phyloP scores from a whole-genome alignment of 2,888 invertebrate species.

The Platycheirus albimanus region DNA sequence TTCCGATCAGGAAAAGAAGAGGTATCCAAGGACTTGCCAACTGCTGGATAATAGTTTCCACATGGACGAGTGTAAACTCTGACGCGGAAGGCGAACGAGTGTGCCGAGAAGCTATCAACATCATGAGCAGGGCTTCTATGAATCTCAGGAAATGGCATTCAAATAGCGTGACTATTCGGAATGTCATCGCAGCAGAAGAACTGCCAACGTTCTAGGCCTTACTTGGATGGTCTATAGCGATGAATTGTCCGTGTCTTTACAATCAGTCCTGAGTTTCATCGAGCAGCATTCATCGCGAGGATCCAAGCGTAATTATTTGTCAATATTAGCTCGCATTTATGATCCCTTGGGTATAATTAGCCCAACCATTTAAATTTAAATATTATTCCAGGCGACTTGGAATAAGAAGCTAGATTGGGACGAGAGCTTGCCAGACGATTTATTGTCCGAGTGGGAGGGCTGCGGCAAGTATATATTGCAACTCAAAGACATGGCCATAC shows the following conservation, averaged over 20 bases:
- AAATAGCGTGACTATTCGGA: conserved; percentile 14
- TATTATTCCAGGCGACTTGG: conserved; percentile 30
- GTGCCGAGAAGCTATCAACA: background rate
- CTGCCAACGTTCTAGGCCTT: conserved; percentile 23
- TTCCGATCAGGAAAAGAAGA: conserved; percentile 3
- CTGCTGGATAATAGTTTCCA: conserved; percentile 23
- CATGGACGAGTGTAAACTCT: conserved; percentile 36
- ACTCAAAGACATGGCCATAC: conserved; percentile 12
- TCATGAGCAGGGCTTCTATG: conserved; percentile 31
- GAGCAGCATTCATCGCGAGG: conserved; percentile 6
- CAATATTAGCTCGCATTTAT: no score
- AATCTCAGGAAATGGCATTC: conserved; percentile 34
- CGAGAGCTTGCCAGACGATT: conserved; percentile 16
- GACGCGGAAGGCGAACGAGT: conserved; percentile 5
- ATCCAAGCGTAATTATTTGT: conserved; percentile 14
- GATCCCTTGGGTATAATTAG: no score
- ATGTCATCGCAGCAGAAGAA: conserved; percentile 1
- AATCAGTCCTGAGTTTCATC: conserved; percentile 14
- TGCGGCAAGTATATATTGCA: conserved; percentile 24
- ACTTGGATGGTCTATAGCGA: conserved; percentile 14
- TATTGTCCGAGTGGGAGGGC: conserved; percentile 14
- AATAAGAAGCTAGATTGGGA: conserved; percentile 22
- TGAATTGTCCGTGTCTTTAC: conserved; percentile 16
- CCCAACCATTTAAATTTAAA: conserved; percentile 28
- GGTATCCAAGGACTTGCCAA: conserved; percentile 12